Base-by-base conservation (phyloP, 2,888 invertebrate genomes). In the Dicycla oo region DNA sequence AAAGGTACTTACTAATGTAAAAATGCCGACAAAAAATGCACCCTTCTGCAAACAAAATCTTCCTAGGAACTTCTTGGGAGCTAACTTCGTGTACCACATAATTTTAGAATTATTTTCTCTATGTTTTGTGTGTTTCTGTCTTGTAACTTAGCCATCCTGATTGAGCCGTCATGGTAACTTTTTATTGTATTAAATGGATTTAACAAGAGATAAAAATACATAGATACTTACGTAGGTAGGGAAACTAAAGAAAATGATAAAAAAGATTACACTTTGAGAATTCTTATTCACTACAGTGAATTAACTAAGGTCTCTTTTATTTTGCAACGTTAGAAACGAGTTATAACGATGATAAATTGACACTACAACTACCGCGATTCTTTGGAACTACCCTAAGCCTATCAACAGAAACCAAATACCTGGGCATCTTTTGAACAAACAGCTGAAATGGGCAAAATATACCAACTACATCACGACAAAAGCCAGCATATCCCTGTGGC, bases 1-100 rank as follows among this genome's bases (percentile, higher is more conserved):
- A 13, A 23, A 4, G 26, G 0, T 53, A 83, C 84, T 82, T 73
- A 85, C 84, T 23, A 75, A 54, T 63, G 72, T 76, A 47, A 86
- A 65, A 43, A 66, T 1, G 1, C 82, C 86, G 5, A 76, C 23
- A n/a, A 61, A 40, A 23, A 67, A 4, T 10, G 75, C 34, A 23
- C 84, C 84, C 0, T 15, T 20, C 0, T 56, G 8, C 20, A 85
- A 78, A 61, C 71, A 5, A 57, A 49, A 73, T 38, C 38, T 53
- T 0, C 80, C 18, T 3, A 86, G 34, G 7, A 85, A 86, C 1
- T 8, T 69, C 23, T 78, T 75, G 0, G 82, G 82, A 43, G 69
- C 69, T 30, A 81, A 13, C 3, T 67, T 72, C 47, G 11, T 4
- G 1, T 66, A 38, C 65, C 73, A 81, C 81, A 81, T 81, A 15